Evolutionary conservation across 2,888 invertebrate genomes (phyloP).

Genomic region (Drosophila pseudotalamancana): DNA sequence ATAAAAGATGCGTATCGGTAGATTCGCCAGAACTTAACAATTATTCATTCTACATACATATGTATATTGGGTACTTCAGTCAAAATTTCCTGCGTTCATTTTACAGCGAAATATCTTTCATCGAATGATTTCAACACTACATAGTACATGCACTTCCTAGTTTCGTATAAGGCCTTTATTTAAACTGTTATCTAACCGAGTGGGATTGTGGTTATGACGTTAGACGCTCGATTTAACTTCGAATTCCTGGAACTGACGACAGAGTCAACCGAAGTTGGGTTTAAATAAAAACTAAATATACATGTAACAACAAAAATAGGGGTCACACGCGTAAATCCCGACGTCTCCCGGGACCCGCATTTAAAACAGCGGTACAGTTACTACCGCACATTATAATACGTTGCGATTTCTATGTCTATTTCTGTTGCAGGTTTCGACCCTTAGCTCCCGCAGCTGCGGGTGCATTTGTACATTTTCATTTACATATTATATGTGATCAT

Average conservation of each 20-base stretch:
- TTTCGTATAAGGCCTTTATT: background rate
- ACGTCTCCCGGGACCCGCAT: conserved; percentile 27
- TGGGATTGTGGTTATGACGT: background rate
- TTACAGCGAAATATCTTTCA: background rate
- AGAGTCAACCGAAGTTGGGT: background rate
- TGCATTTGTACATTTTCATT: too few relatives aligned
- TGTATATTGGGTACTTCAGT: conserved; percentile 5
- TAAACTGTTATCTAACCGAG: conserved; percentile 2
- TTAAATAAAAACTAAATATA: background rate
- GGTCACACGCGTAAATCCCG: conserved; percentile 4
- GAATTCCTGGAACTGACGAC: conserved; percentile 10
- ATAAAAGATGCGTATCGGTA: conserved; percentile 17
- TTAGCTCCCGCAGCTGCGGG: conserved; percentile 27
- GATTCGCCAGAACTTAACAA: conserved; percentile 44
- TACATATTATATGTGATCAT: too few relatives aligned
- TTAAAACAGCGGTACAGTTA: conserved; percentile 22
- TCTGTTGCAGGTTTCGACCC: conserved; percentile 4
- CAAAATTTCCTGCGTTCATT: conserved; percentile 19
- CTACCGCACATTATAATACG: conserved; percentile 14
- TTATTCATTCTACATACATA: conserved; percentile 51
- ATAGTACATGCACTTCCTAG: background rate
- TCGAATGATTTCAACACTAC: background rate
- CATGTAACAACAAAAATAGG: conserved; percentile 12
- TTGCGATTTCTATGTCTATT: conserved; percentile 29
- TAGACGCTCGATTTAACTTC: background rate